Evolutionary conservation across 2,797 vertebrate genomes (phyloP), one percentile per base, ranked within the genome.

Genomic region (Aulostomus chinensis): DNA sequence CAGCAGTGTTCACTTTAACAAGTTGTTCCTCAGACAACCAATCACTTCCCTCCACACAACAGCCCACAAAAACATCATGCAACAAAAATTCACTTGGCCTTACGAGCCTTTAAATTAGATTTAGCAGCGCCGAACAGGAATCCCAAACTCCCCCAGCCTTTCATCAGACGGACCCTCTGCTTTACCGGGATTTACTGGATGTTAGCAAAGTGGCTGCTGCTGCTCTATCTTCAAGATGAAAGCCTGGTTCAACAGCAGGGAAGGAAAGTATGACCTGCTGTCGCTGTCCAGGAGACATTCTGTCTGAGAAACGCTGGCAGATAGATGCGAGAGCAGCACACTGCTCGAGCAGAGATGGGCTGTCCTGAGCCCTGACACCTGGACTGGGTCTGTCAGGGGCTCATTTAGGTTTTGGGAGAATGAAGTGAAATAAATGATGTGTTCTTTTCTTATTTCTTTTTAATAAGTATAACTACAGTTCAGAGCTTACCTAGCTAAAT

Each of bases 21-120:
- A 73, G 66, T 50, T 18, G 46, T 25, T 51, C 15, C 42, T 37
- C 17, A 39, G 65, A 74, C 70, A 71, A 68, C 73, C 75, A 58
- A 29, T 57, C 48, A 42, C 31, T 37, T 45, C 0, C 3, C 29
- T 34, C 32, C 49, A 11, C 62, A 55, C 41, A 40, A 63, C 33
- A 34, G 5, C 20, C 57, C 16, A 3, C 20, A 63, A 65, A 63
- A 73, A 58, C 50, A 58, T 41, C 9, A 63, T 13, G 36, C 9
- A 66, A 68, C 31, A 43, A 66, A 72, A 63, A 73, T 35, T 64
- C 65, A 24, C 7, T 22, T 42, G 12, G 13, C 2, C 1, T 73
- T 65, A 55, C 41, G 30, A 60, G 64, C 46, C 66, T 48, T 54
- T 69, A 67, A 78, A 75, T 54, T 39, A 39, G 51, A 72, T 66